Percentiles rank a stretch among this genome's conserved stretches.
phyloP scores from a whole-genome alignment of 2,797 vertebrate species.

The Propithecus perrieri region DNA sequence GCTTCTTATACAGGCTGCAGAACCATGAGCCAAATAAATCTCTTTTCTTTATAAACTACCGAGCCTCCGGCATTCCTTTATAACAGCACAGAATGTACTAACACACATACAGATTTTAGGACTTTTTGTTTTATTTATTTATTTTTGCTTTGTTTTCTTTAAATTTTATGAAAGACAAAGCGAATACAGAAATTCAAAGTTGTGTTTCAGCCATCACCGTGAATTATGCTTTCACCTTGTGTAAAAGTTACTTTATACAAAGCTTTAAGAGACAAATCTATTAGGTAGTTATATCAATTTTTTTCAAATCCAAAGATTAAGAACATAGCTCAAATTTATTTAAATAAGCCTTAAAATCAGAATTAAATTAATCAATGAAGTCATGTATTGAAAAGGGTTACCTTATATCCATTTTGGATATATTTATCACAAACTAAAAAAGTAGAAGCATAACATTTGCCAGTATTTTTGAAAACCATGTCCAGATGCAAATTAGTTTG shows the following conservation, averaged over 20 bases:
- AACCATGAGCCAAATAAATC: too few relatives aligned
- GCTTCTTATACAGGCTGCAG: too few relatives aligned
- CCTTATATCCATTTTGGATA: background rate
- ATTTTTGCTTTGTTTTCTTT: background rate
- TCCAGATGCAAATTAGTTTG: constrained; percentile 39
- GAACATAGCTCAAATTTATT: constrained; percentile 28
- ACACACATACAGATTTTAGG: too few relatives aligned
- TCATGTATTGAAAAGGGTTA: constrained; percentile 20
- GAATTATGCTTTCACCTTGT: background rate
- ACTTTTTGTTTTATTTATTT: too few relatives aligned
- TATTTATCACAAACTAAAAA: constrained; percentile 11
- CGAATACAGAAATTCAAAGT: background rate
- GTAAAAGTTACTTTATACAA: constrained; percentile 30
- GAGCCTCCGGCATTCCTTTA: too few relatives aligned
- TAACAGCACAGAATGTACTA: too few relatives aligned
- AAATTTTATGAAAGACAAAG: constrained; percentile 56
- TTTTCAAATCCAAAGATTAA: constrained; percentile 38
- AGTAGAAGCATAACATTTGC: background rate
- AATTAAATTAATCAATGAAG: constrained; percentile 24
- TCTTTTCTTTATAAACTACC: too few relatives aligned
- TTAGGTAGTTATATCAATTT: background rate
- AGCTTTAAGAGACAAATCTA: background rate
- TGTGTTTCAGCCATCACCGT: constrained; percentile 2
- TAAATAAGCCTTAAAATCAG: constrained; percentile 40
- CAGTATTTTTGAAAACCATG: constrained; percentile 43